phyloP scores from a whole-genome alignment of 1,140 invertebrate species.

The Neodiprion fabricii region DNA sequence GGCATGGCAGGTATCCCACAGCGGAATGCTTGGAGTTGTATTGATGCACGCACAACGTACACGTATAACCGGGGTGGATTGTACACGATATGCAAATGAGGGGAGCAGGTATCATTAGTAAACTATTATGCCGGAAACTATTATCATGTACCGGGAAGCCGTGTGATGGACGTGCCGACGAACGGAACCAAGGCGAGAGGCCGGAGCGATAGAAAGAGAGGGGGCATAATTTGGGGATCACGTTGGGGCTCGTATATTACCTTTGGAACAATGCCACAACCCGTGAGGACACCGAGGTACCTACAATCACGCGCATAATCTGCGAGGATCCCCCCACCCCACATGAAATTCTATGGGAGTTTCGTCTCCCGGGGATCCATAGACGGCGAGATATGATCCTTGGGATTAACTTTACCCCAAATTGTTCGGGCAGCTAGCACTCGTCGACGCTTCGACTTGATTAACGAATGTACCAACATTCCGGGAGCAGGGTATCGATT shows the following conservation, averaged over 20 bases:
- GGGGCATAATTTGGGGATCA: slow-evolving; percentile 49
- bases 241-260: slow-evolving; percentile 37
- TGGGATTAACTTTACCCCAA: slow-evolving; percentile 32
- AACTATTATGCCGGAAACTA: slow-evolving; percentile 42
- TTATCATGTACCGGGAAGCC: slow-evolving; percentile 31
- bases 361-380: slow-evolving; percentile 4
- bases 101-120: slow-evolving; percentile 34
- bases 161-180: background rate
- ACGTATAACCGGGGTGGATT: background rate
- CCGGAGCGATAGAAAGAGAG: slow-evolving; percentile 22
- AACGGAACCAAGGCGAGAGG: slow-evolving; percentile 30
- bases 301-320: slow-evolving; percentile 48
- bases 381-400: slow-evolving; percentile 29
- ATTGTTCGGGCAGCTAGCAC: slow-evolving; percentile 2
- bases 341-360: background rate
- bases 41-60: background rate
- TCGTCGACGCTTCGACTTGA: slow-evolving; percentile 15
- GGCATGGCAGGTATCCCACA: background rate
- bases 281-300: slow-evolving; percentile 34
- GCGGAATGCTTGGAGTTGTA: background rate
- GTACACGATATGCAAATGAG: slow-evolving; percentile 21
- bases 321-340: slow-evolving; percentile 40
- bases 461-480: slow-evolving; percentile 11
- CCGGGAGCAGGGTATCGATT: background rate
- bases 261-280: slow-evolving; percentile 25